Evolutionary conservation across 2,113 vertebrate genomes (phyloP), one percentile per base, ranked within the genome.

Genomic region (Lagopus leucura): DNA sequence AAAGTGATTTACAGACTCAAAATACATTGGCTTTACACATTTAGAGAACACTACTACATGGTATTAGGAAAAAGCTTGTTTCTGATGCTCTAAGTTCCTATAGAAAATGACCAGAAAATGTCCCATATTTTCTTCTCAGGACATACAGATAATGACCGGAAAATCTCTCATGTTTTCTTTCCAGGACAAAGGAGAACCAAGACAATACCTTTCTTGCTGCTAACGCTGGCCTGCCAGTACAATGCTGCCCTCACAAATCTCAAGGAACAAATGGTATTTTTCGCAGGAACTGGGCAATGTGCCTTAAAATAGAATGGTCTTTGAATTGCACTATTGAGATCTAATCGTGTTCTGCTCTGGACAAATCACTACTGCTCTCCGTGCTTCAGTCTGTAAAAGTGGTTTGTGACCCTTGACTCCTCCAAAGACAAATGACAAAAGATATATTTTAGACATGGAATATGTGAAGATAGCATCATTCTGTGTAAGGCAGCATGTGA

Each of bases 181-280:
- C 28, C 16, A 18, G 28, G 28, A 32, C 54, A 55, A 55, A 32
- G 15, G 28, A 40, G 7, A 47, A 70, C 2, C 1, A 77, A 80
- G 32, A 38, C 2, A 58, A 42, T 50, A n/a, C 6, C 4, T 66
- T 67, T 64, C 8, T 55, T 8, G 15, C 19, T 78, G 22, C 5
- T 3, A 63, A 1, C 61, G 30, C 22, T 84, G 13, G 19, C 43
- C 22, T 58, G 4, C 34, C 16, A 78, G 11, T 71, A 71, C 28
- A 34, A 13, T 1, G 1, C 6, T 55, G 28, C 5, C 19, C 8
- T 6, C 0, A 2, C 8, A 64, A 60, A 40, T 74, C 63, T 21
- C 32, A 43, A 16, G 43, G 45, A 40, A 20, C 8, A 82, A 58
- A 81, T 8, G 4, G 0, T 40, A 3, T 75, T 92, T 91, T 78